A percentile compares a stretch with the other conserved stretches of the same genome.
phyloP scores from a whole-genome alignment of 1,140 invertebrate genomes.

The Triops longicaudatus region DNA sequence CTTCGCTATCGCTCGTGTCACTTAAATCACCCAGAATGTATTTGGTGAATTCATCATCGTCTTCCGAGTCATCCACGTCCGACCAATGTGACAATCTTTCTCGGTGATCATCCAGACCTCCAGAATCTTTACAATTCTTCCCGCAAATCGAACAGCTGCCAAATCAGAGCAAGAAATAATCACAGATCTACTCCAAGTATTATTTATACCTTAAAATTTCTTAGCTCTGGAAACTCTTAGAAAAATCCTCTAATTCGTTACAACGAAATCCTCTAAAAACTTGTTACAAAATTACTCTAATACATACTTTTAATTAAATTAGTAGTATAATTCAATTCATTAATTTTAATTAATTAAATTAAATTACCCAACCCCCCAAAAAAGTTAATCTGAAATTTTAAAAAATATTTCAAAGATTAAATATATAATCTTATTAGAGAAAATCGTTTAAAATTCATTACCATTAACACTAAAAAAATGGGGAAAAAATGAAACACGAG shows the following conservation, averaged over 20 bases:
- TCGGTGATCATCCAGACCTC: slow-evolving; percentile 1
- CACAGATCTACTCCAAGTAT: neutral
- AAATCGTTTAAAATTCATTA: no score
- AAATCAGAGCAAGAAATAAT: no score
- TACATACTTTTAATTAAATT: neutral
- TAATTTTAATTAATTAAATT: no score
- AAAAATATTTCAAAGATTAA: no score
- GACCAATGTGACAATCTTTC: neutral
- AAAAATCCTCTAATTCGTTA: no score
- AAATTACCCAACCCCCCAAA: no score
- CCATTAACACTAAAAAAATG: no score
- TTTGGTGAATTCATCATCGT: slow-evolving; percentile 12
- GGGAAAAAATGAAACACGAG: no score
- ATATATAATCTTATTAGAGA: no score
- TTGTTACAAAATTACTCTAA: neutral
- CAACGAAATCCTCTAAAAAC: neutral
- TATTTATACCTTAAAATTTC: no score
- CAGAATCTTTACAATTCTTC: neutral
- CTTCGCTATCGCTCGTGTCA: neutral
- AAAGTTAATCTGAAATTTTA: no score
- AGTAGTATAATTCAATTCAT: neutral
- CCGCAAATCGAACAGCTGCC: neutral
- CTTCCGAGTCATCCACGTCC: neutral
- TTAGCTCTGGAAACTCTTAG: no score
- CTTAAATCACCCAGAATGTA: neutral